Base-by-base conservation (phyloP, 2,888 invertebrate species). In the Leptura quadrifasciata region DNA sequence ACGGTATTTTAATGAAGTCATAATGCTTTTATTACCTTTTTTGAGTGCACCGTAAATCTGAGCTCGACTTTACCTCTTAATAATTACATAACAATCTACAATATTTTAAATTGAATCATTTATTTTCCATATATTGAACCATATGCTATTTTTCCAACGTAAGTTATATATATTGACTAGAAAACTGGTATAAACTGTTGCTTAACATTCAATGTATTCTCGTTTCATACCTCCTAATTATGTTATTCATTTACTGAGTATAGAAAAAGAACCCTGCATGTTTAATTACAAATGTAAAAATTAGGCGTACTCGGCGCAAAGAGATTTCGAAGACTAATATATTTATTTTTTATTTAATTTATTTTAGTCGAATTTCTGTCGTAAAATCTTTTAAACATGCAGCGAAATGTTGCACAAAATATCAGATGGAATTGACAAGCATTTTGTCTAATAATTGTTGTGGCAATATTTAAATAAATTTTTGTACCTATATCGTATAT, bases 311-410 rank as follows among this genome's bases (percentile, higher is more conserved):
- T 57, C 15, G 61, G 54, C 61, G 5, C 18, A 17, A 31, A 61
- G 21, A 61, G 35, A 35, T 12, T 60, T 74, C 60, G 6, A 35
- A 67, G 68, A 74, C 57, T 68, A 74, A 75, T 72, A 55, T 72
- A 72, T 72, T 76, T 72, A 69, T 76, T 72, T 68, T 76, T 76
- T 69, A 72, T 76, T 76, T 68, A 57, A 73, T 76, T 76, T 76
- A 69, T 65, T 72, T 63, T 58, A 70, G 70, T 63, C n/a, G 63
- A 63, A 52, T 55, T 63, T 54, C 24, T 31, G 31, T 35, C 18
- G 2, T 35, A 58, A 18, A 17, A 18, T 15, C 39, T 54, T 64
- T 24, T 47, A 39, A 70, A 75, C 74, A 70, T 70, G 70, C 70
- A 70, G 70, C 31, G 18, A 54, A 74, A 64, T 31, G 17, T 69